phyloP scores from a whole-genome alignment of 2,113 vertebrate species.

The Scortum barcoo region DNA sequence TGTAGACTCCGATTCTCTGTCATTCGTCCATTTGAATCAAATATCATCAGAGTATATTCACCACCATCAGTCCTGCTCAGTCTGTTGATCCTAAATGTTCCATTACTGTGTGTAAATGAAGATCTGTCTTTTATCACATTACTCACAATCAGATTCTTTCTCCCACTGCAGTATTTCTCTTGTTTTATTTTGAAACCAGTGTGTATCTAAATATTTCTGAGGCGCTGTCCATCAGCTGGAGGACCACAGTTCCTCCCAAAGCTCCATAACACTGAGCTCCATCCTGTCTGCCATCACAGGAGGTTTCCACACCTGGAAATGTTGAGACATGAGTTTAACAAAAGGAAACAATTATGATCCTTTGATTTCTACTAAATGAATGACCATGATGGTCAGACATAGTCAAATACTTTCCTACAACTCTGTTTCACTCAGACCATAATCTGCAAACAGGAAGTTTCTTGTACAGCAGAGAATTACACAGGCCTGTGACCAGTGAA shows the following conservation, averaged over 20 bases:
- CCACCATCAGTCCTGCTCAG: slow-evolving; percentile 34
- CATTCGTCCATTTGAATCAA: rapidly evolving
- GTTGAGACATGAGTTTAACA: background rate
- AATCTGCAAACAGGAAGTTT: too few relatives aligned
- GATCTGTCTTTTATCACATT: background rate
- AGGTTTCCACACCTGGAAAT: slow-evolving; percentile 32
- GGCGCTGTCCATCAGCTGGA: slow-evolving; percentile 10
- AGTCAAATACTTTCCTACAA: too few relatives aligned
- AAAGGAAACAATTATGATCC: background rate
- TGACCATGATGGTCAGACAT: too few relatives aligned
- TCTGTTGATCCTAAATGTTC: slow-evolving; percentile 58
- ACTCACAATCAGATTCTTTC: rapidly evolving
- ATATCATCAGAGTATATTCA: background rate
- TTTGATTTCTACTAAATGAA: background rate
- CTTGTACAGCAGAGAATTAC: too few relatives aligned
- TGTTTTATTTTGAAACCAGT: rapidly evolving
- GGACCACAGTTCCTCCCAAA: slow-evolving; percentile 62
- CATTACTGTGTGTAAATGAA: slow-evolving; percentile 24
- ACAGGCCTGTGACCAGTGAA: too few relatives aligned
- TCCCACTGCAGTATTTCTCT: rapidly evolving
- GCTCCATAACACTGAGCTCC: slow-evolving; percentile 62
- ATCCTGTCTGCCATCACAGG: slow-evolving; percentile 61
- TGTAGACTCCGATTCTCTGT: too few relatives aligned
- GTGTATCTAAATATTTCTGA: background rate
- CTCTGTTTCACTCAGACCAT: too few relatives aligned